Evolutionary conservation across 2,113 vertebrate genomes (phyloP), one percentile per base, ranked within the genome.

Genomic region (Erinaceus europaeus): DNA sequence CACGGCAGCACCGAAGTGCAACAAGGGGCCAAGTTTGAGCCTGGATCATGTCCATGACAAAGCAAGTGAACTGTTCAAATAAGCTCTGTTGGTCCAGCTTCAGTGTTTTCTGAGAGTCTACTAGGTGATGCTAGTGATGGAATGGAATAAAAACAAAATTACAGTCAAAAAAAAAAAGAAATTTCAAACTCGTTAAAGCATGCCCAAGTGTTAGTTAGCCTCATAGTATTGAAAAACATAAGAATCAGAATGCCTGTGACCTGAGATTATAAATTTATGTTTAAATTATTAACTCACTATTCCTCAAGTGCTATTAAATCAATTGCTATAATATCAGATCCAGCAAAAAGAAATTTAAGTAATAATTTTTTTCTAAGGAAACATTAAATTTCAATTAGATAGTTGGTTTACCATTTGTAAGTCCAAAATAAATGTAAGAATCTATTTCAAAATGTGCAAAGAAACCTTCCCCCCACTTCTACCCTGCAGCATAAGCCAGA

Each of bases 171-270:
- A n/a, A n/a, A n/a, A n/a, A n/a, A n/a, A 55, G 94, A 97, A 95
- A 92, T 94, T 17, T 0, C 81, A 8, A 83, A 94, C 96, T 68
- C 55, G 94, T 95, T 18, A 2, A 94, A 95, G 93, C 96, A 76
- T 1, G 96, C 78, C 6, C 3, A 81, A 67, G 90, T 74, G 44
- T 76, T 67, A 72, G 74, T 46, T 82, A 86, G 68, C 21, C 53
- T 80, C 59, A 80, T 83, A 75, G 83, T 89, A 93, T 64, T 82
- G 85, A 95, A 76, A 91, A 77, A 55, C 9, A 64, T 29, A 83
- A n/a, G 92, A 82, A 82, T 89, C 25, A 73, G 50, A 42, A 91
- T 72, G 61, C 55, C 81, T 78, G 34, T 83, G 67, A 42, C 25
- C 46, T 92, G 44, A 79, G 46, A 90, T 20, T 67, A 75, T 32